Evolutionary conservation across 2,888 invertebrate species (phyloP).

Genomic region (Salticus scenicus): DNA sequence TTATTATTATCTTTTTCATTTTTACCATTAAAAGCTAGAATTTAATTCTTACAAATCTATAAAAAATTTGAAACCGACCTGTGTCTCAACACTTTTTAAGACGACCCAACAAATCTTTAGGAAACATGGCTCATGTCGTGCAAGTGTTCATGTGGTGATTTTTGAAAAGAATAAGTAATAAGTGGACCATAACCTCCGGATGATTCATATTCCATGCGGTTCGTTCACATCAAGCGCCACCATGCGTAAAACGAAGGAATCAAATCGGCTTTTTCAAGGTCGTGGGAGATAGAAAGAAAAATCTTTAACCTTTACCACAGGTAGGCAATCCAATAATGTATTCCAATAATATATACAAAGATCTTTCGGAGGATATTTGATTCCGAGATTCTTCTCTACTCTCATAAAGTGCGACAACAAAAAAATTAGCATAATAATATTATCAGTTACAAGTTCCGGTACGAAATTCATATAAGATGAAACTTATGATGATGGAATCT

Average conservation of each 20-base stretch:
- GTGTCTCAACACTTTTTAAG: not conserved
- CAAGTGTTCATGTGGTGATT: not conserved
- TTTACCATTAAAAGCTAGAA: too few species aligned
- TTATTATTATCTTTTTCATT: too few species aligned
- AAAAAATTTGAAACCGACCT: too few species aligned
- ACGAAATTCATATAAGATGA: too few species aligned
- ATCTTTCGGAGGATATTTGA: too few species aligned
- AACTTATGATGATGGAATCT: too few species aligned
- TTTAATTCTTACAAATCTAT: too few species aligned
- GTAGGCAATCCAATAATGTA: not conserved
- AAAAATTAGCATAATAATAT: too few species aligned
- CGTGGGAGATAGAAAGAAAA: slow-evolving; percentile 22
- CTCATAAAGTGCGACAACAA: too few species aligned
- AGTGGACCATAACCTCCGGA: not conserved
- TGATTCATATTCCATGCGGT: slow-evolving; percentile 10
- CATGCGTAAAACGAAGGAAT: slow-evolving; percentile 12
- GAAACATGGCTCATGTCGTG: not conserved
- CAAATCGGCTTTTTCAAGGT: slow-evolving; percentile 16
- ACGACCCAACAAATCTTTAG: not conserved
- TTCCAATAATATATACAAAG: too few species aligned
- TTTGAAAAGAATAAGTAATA: not conserved
- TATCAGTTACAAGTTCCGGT: too few species aligned
- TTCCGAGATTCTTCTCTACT: too few species aligned
- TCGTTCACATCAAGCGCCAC: slow-evolving; percentile 34
- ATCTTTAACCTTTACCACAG: not conserved